A percentile compares a stretch with the other conserved stretches of the same genome.
Conservation (phyloP, 2,888 invertebrate species). For the Mongoloraphidia duomilia region DNA sequence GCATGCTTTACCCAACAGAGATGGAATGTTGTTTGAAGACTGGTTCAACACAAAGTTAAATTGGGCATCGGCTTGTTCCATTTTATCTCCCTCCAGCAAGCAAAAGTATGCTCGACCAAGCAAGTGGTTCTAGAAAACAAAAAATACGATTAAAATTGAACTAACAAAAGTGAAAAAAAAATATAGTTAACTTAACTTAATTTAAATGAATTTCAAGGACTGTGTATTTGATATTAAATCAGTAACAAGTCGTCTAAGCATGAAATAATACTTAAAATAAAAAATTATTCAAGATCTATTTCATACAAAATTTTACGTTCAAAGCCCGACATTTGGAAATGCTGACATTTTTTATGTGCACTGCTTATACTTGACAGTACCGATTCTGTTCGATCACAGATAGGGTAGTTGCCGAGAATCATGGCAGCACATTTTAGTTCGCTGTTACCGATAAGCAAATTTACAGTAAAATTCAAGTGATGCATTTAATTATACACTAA, state of each 20-base stretch:
- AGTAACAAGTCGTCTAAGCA: not conserved
- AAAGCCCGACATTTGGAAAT: too few species aligned
- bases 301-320: too few species aligned
- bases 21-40: conserved; percentile 90
- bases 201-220: not conserved
- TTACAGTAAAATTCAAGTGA: conserved; percentile 2
- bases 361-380: too few species aligned
- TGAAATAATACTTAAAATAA: too few species aligned
- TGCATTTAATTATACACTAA: not conserved
- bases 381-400: too few species aligned
- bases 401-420: too few species aligned
- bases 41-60: conserved; percentile 98
- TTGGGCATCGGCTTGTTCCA: conserved; percentile 99
- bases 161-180: not conserved
- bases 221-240: not conserved
- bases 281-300: too few species aligned
- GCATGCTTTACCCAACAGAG: conserved; percentile 94
- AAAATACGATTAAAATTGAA: not conserved
- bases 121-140: conserved; percentile 67
- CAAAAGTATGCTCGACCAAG: conserved; percentile 97
- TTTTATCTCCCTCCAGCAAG: conserved; percentile 94
- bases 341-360: too few species aligned
- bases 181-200: not conserved
- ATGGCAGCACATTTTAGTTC: too few species aligned
- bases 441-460: too few species aligned